Evolutionary conservation across 2,797 vertebrate species (phyloP).

Genomic region (Echiichthys vipera): DNA sequence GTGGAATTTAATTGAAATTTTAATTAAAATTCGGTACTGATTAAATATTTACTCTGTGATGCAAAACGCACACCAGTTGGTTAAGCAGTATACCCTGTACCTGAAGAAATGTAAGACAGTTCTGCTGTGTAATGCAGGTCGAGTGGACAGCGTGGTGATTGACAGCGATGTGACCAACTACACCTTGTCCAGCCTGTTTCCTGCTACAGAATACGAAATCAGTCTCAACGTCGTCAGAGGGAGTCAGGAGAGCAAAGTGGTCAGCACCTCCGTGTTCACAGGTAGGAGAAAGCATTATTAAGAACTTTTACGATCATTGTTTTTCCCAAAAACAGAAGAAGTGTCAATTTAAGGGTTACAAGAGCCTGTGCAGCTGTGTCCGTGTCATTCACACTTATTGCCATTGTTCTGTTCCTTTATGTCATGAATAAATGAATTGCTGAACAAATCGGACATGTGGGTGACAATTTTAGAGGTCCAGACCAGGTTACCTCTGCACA

Average conservation of each 20-base stretch:
- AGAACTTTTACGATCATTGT: neutral
- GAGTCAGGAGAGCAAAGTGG: constrained; percentile 90
- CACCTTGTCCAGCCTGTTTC: constrained; percentile 88
- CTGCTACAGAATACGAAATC: constrained; percentile 94
- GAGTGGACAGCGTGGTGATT: constrained; percentile 91
- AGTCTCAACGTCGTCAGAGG: constrained; percentile 89
- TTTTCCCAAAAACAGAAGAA: neutral
- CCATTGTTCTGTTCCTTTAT: no score
- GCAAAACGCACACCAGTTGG: constrained; percentile 1
- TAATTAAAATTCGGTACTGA: constrained; percentile 54
- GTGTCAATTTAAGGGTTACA: neutral
- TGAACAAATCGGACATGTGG: neutral
- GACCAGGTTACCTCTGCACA: neutral
- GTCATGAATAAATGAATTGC: neutral
- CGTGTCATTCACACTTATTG: neutral
- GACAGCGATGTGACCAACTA: constrained; percentile 90
- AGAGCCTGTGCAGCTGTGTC: neutral
- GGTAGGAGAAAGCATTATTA: constrained; percentile 41
- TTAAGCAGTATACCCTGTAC: neutral
- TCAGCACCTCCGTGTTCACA: constrained; percentile 83
- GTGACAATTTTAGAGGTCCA: neutral
- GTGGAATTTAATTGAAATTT: constrained; percentile 54
- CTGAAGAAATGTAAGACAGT: neutral
- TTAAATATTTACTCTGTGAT: constrained; percentile 31
- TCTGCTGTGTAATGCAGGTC: constrained; percentile 79